These are phyloP conservation scores for Megalops cyprinoides DNA, from an alignment of 2,797 vertebrate species.

Conservation along the genomic window DNA sequence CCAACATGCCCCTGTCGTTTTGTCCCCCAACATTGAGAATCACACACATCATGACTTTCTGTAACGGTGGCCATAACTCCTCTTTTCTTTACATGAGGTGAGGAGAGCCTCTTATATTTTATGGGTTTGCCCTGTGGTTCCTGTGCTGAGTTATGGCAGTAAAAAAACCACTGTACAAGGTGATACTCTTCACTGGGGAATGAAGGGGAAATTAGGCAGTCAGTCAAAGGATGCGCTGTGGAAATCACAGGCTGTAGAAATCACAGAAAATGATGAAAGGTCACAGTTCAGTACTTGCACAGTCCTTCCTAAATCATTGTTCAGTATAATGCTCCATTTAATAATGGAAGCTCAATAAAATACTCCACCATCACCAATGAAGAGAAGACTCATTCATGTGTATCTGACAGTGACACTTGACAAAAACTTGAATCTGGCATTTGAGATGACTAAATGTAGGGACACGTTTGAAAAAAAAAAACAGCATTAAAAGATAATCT, in stretches of 20 bases:
- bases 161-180: constrained; percentile 44
- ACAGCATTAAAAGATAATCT: no score
- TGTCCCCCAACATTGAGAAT: constrained; percentile 17
- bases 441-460: no score
- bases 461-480: no score
- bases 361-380: neutral
- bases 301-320: neutral
- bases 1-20: neutral
- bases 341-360: no score
- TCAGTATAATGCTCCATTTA: neutral
- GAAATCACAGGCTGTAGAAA: constrained; percentile 31
- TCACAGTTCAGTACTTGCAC: neutral
- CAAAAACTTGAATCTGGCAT: neutral
- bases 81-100: constrained; percentile 54
- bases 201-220: constrained; percentile 29
- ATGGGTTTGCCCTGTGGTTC: constrained; percentile 42
- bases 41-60: constrained; percentile 39
- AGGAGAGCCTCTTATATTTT: constrained; percentile 53
- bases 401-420: no score
- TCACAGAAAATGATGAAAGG: constrained; percentile 18
- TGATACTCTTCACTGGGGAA: constrained; percentile 52
- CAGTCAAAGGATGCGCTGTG: constrained; percentile 32
- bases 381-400: no score
- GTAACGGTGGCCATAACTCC: constrained; percentile 48
- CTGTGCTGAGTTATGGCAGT: constrained; percentile 47